Base-by-base conservation (phyloP, 2,797 vertebrate species). In the Trachops cirrhosus region DNA sequence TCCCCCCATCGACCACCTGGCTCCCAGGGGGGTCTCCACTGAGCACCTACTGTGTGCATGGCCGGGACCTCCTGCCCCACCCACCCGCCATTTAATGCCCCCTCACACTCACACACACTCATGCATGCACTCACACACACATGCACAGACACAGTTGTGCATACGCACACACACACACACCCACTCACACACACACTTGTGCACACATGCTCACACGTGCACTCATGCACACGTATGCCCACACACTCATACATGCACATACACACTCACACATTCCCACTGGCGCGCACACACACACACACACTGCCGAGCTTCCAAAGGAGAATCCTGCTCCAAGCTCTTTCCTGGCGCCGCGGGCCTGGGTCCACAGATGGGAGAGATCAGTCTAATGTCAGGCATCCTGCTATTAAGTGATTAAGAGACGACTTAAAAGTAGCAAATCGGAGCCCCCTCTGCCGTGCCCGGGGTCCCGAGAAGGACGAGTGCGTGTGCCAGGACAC, bases 351-450 rank as follows among this genome's bases (percentile, higher is more conserved):
- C 37, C 54, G 1, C 2, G 0, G 4, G 9, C 11, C 3, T 1
- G 15, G 48, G n/a, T 44, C n/a, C 34, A 26, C 68, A 87, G 54
- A 87, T 21, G 74, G 84, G 29, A 32, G 62, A 80, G 94, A 57
- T 94, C 52, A 74, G 44, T 21, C 85, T 73, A 46, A 46, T 46
- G 83, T n/a, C 89, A 91, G 73, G n/a, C 9, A 67, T n/a, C 93
- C 90, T 29, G 74, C 46, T 64, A 73, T 52, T 78, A 94, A 67
- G 86, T 34, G 97, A 93, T 93, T 83, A 88, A 50, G 48, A 64
- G 32, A 57, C 14, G 32, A 75, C 85, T 82, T 68, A 41, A 64
- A 67, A 29, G 90, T 21, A 57, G 93, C 95, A 91, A 86, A 87
- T 41, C 59, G 89, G 84, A 86, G 92, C 59, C 59, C 57, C 77